Evolutionary conservation across 2,113 vertebrate genomes (phyloP).

Genomic region (Nanger granti): DNA sequence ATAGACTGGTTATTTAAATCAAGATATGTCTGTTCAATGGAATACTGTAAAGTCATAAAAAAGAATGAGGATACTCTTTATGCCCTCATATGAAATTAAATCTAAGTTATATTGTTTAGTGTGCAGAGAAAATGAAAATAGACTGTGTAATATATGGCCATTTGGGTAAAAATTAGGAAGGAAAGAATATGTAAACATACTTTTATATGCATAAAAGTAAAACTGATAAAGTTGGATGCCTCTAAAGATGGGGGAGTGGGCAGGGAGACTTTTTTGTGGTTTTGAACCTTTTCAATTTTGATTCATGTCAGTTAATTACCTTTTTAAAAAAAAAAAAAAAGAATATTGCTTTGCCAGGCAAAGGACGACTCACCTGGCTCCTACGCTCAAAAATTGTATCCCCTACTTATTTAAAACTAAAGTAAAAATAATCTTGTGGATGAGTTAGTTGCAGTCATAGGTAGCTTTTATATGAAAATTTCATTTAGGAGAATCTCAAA

Average conservation of each 20-base stretch:
- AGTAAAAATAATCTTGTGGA: background rate
- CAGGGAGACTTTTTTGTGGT: background rate
- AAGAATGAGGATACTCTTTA: background rate
- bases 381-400: background rate
- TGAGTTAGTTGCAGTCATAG: background rate
- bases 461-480: background rate
- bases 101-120: background rate
- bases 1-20: background rate
- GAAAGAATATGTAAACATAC: background rate
- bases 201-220: background rate
- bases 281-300: background rate
- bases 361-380: background rate
- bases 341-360: background rate
- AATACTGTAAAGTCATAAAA: background rate
- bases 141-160: background rate
- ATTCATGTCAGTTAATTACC: background rate
- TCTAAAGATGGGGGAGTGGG: background rate
- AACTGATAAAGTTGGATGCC: background rate
- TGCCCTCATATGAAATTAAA: background rate
- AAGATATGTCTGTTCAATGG: background rate
- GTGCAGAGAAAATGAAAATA: background rate
- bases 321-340: background rate
- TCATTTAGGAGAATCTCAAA: conserved; percentile 4
- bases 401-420: background rate
- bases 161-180: background rate